These are phyloP conservation scores for Nomada ruficornis DNA, from an alignment of 2,888 invertebrate species.

Conservation along the genomic window DNA sequence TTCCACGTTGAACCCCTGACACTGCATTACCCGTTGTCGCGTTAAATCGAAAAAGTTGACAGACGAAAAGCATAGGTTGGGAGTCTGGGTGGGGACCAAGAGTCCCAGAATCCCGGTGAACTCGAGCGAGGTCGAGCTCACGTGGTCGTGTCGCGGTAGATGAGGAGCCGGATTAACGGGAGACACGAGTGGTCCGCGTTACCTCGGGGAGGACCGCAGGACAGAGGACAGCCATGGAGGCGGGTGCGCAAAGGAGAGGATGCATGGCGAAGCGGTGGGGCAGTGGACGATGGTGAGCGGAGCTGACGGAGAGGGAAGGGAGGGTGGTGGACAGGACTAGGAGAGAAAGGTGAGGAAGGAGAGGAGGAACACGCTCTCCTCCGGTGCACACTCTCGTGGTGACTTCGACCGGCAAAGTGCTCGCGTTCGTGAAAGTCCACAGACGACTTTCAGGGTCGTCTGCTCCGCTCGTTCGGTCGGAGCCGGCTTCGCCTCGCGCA, in stretches of 20 bases:
- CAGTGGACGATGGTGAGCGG: constrained; percentile 34
- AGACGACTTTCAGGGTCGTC: constrained; percentile 82
- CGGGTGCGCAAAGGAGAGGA: constrained; percentile 25
- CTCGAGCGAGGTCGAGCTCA: constrained; percentile 50
- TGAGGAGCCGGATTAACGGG: constrained; percentile 66
- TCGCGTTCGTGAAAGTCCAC: constrained; percentile 82
- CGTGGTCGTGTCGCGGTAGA: constrained; percentile 34
- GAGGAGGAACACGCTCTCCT: constrained; percentile 72
- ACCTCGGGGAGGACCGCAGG: constrained; percentile 68
- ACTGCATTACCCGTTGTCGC: too few relatives aligned
- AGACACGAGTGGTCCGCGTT: constrained; percentile 61
- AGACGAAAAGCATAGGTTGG: too few relatives aligned
- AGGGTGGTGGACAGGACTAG: constrained; percentile 36
- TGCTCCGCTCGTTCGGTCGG: constrained; percentile 69
- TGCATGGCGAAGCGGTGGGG: constrained; percentile 38
- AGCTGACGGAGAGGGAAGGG: constrained; percentile 7
- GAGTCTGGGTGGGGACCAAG: neutral
- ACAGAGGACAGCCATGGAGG: constrained; percentile 56
- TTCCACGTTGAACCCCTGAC: too few relatives aligned
- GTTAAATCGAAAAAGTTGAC: too few relatives aligned
- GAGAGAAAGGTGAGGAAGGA: constrained; percentile 40
- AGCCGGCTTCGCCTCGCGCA: constrained; percentile 65
- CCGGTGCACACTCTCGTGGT: constrained; percentile 75
- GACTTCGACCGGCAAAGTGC: constrained; percentile 78
- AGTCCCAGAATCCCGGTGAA: constrained; percentile 40